Evolutionary conservation across 2,888 invertebrate species (phyloP).

Genomic region (Hesperia comma): DNA sequence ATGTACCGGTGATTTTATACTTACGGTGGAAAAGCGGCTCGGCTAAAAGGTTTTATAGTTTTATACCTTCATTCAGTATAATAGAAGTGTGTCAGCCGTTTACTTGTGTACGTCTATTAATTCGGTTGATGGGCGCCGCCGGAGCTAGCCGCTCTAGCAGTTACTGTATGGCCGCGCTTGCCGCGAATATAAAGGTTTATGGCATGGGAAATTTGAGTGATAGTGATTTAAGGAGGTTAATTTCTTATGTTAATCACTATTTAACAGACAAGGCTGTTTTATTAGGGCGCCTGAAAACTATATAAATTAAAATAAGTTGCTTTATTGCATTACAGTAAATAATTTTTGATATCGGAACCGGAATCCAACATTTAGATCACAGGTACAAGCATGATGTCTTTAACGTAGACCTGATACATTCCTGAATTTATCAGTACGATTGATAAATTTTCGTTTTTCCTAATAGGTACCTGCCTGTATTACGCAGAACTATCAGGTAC

Average conservation of each 20-base stretch:
- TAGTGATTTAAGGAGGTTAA: slow-evolving; percentile 5
- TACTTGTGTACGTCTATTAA: slow-evolving; percentile 47
- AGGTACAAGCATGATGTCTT: too few species aligned
- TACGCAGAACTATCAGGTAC: too few species aligned
- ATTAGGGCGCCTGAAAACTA: slow-evolving; percentile 11
- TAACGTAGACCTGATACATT: too few species aligned
- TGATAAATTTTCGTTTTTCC: too few species aligned
- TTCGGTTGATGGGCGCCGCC: slow-evolving; percentile 29
- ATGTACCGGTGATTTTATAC: slow-evolving; percentile 56
- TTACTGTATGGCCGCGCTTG: background rate
- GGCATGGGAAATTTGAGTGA: slow-evolving; percentile 10
- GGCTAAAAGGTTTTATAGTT: slow-evolving; percentile 58
- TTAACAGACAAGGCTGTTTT: background rate
- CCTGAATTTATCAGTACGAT: too few species aligned
- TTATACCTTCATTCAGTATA: slow-evolving; percentile 52
- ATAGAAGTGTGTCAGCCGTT: slow-evolving; percentile 30
- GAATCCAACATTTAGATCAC: too few species aligned
- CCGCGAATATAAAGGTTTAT: slow-evolving; percentile 22
- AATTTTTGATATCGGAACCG: too few species aligned
- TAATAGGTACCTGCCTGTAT: too few species aligned
- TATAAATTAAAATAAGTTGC: background rate
- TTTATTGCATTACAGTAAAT: too few species aligned
- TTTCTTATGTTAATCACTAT: slow-evolving; percentile 4
- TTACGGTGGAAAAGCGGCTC: slow-evolving; percentile 50
- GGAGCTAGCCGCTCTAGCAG: background rate